Percentiles rank a stretch among this genome's conserved stretches.
Conservation (phyloP, 2,113 vertebrate genomes). For the Pontoporia blainvillei region DNA sequence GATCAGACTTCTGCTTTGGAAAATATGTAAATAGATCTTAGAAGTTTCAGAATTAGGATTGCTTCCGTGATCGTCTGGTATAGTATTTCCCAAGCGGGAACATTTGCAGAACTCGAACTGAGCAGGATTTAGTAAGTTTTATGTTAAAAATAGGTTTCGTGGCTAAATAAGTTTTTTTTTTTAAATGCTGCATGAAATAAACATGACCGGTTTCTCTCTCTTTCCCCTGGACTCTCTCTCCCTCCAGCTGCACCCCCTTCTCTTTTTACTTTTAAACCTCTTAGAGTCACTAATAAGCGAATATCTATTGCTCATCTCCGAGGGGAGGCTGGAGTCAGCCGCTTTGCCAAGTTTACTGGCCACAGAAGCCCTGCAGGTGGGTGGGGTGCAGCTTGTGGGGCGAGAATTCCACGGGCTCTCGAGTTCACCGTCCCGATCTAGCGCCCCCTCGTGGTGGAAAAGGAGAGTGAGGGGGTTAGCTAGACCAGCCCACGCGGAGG, state of each 20-base stretch:
- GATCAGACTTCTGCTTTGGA: not conserved
- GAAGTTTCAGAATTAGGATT: not conserved
- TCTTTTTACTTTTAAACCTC: not conserved
- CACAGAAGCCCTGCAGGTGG: not conserved
- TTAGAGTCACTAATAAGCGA: not conserved
- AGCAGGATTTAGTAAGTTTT: not conserved
- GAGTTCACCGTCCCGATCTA: accelerated
- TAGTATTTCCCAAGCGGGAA: not conserved
- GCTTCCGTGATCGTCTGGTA: not conserved
- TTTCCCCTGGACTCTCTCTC: not conserved
- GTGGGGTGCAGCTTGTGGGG: no score
- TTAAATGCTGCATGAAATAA: not conserved
- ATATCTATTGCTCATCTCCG: not conserved
- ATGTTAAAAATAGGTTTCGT: not conserved
- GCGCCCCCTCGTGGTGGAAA: not conserved
- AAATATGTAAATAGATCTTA: not conserved
- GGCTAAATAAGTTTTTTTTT: not conserved
- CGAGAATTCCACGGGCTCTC: not conserved
- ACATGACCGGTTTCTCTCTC: not conserved
- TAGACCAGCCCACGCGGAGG: no score
- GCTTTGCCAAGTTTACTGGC: not conserved
- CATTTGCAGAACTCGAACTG: not conserved
- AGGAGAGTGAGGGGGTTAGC: not conserved
- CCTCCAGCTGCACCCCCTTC: not conserved
- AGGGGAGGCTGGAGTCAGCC: not conserved